phyloP scores from a whole-genome alignment of 2,113 vertebrate genomes.

The Aramus guarauna region DNA sequence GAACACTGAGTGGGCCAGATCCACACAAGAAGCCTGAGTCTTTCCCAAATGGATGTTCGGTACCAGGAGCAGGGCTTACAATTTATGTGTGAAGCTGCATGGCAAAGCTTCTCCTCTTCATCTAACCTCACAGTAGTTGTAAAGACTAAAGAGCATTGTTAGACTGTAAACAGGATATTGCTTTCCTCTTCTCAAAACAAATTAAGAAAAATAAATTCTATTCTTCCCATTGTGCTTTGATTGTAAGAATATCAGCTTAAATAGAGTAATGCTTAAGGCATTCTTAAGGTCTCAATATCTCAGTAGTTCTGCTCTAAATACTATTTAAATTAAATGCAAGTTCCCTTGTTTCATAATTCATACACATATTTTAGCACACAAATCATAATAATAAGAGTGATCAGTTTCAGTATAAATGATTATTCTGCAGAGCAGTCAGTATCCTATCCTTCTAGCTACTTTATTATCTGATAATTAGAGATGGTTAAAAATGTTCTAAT shows the following conservation, averaged over 20 bases:
- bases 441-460: neutral
- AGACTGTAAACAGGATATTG: neutral
- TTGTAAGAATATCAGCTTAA: neutral
- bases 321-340: neutral
- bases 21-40: neutral
- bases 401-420: neutral
- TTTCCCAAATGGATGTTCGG: neutral
- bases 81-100: neutral
- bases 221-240: neutral
- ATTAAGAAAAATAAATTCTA: neutral
- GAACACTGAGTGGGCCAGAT: neutral
- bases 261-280: neutral
- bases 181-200: neutral
- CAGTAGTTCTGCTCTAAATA: neutral
- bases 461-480: neutral
- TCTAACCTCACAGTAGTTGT: neutral
- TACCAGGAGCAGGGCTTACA: neutral
- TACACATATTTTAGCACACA: neutral
- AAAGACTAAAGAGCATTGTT: neutral
- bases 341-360: neutral
- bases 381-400: neutral
- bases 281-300: neutral
- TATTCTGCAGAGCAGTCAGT: neutral
- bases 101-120: neutral
- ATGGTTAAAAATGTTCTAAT: neutral